Conservation (phyloP, 2,797 vertebrate genomes). For the Bufotes viridis region DNA sequence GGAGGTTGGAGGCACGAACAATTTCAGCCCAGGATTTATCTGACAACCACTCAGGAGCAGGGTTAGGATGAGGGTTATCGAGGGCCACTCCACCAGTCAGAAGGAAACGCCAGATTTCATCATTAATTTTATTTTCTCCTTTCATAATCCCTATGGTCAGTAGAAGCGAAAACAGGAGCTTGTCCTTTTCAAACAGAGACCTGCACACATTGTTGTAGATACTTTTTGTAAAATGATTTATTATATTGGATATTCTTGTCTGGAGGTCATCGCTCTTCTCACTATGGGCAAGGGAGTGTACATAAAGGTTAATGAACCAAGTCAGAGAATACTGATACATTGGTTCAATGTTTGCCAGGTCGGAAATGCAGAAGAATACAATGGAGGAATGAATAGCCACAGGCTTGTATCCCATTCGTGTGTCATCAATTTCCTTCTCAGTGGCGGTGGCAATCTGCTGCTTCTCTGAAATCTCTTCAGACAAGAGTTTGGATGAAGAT, state of each 20-base stretch:
- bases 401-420: conserved; percentile 89
- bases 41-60: conserved; percentile 86
- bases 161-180: conserved; percentile 91
- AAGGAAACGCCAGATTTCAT: conserved; percentile 87
- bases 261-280: conserved; percentile 78
- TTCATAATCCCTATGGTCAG: conserved; percentile 89
- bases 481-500: conserved; percentile 90
- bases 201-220: conserved; percentile 92
- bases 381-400: conserved; percentile 89
- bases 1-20: conserved; percentile 82
- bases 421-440: conserved; percentile 88
- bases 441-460: conserved; percentile 85
- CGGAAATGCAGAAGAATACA: conserved; percentile 93
- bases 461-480: conserved; percentile 90
- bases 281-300: conserved; percentile 85
- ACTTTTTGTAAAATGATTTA: conserved; percentile 84
- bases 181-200: conserved; percentile 96
- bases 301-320: conserved; percentile 92
- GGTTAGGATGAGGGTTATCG: conserved; percentile 88
- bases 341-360: conserved; percentile 91
- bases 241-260: conserved; percentile 82
- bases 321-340: conserved; percentile 95
- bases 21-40: conserved; percentile 92
- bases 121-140: conserved; percentile 78
- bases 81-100: conserved; percentile 89